These are phyloP conservation scores for Drosophila diplacantha DNA, from an alignment of 2,888 invertebrate species.

Conservation along the genomic window DNA sequence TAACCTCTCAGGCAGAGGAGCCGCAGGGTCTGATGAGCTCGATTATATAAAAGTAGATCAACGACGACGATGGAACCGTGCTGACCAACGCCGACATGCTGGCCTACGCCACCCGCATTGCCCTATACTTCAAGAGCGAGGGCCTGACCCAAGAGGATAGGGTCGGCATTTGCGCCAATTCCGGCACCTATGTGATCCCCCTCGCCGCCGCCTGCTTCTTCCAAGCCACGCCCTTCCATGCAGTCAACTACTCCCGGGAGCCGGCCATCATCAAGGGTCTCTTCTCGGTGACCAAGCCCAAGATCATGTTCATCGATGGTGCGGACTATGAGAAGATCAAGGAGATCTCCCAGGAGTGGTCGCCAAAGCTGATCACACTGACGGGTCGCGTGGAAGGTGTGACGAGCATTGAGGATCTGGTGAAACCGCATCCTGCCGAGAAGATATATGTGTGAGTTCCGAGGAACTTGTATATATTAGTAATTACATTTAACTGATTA, in stretches of 20 bases:
- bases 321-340: constrained; percentile 49
- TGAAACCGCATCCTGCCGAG: constrained; percentile 39
- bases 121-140: constrained; percentile 41
- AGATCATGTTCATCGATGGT: constrained; percentile 64
- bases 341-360: constrained; percentile 45
- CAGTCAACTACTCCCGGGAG: constrained; percentile 45
- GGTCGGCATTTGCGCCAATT: constrained; percentile 39
- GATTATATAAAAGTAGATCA: constrained; percentile 43
- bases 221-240: constrained; percentile 52
- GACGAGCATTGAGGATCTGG: constrained; percentile 42
- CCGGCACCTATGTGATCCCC: constrained; percentile 41
- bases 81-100: constrained; percentile 39
- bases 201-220: constrained; percentile 43
- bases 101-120: constrained; percentile 38
- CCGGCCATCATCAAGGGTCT: constrained; percentile 36
- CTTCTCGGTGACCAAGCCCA: constrained; percentile 52
- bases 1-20: not conserved
- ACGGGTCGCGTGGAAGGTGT: constrained; percentile 45
- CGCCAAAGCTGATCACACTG: constrained; percentile 46
- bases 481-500: not conserved
- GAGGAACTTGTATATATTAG: not conserved
- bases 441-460: constrained; percentile 37
- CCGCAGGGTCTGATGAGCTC: constrained; percentile 7
- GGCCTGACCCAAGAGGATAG: constrained; percentile 48
- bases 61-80: constrained; percentile 40